A percentile compares a stretch with the other conserved stretches of the same genome.
phyloP scores from a whole-genome alignment of 2,797 vertebrate genomes.

The Poeciliopsis gracilis region DNA sequence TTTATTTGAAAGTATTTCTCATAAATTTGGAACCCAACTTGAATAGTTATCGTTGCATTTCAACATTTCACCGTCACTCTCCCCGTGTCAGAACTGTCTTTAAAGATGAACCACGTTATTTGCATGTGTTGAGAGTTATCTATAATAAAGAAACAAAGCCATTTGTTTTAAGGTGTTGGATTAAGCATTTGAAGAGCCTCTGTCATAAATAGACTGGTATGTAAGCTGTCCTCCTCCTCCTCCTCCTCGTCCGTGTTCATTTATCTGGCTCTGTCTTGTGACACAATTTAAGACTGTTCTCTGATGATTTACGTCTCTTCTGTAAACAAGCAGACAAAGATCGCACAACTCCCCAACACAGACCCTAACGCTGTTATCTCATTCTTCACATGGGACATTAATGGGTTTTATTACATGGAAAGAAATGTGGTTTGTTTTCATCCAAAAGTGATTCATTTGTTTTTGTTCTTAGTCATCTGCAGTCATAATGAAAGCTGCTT shows the following conservation, averaged over 20 bases:
- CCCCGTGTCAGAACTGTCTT: neutral
- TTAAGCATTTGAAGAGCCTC: constrained; percentile 55
- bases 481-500: constrained; percentile 30
- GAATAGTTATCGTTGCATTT: neutral
- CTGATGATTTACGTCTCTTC: constrained; percentile 70
- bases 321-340: constrained; percentile 70
- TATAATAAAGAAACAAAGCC: neutral
- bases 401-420: constrained; percentile 67
- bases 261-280: constrained; percentile 61
- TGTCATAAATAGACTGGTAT: constrained; percentile 60
- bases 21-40: neutral
- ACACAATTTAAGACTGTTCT: constrained; percentile 70
- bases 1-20: neutral
- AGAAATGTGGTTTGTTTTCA: constrained; percentile 58
- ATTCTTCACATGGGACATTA: constrained; percentile 70
- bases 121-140: neutral
- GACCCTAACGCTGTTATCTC: constrained; percentile 59
- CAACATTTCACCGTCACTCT: neutral
- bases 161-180: constrained; percentile 24
- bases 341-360: constrained; percentile 56
- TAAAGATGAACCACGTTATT: neutral
- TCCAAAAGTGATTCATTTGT: constrained; percentile 61
- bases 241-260: constrained; percentile 28
- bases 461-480: constrained; percentile 59
- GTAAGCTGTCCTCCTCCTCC: constrained; percentile 43